Evolutionary conservation across 2,888 invertebrate species (phyloP).

Genomic region (Pheosia tremula): DNA sequence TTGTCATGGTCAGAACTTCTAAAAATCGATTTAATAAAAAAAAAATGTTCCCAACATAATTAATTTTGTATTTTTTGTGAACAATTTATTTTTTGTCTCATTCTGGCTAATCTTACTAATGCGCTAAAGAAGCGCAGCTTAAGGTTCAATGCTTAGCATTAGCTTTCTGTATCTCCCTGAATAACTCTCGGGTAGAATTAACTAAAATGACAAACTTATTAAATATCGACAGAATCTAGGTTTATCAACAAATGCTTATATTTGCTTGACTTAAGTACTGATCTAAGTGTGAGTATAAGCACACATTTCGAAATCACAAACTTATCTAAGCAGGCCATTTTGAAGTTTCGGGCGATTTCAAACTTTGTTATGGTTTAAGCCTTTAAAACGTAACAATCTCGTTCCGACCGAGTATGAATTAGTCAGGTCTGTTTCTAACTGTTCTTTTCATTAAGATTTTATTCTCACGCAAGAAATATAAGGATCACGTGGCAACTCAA

Average conservation of each 20-base stretch:
- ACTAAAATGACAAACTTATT: too few relatives aligned
- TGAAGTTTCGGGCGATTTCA: conserved; percentile 27
- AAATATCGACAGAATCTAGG: neutral
- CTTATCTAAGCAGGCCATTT: conserved; percentile 25
- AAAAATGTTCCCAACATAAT: too few relatives aligned
- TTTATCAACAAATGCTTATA: neutral
- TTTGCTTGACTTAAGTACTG: conserved; percentile 1
- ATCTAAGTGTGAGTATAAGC: conserved; percentile 23
- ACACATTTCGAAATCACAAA: conserved; percentile 16
- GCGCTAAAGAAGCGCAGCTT: too few relatives aligned
- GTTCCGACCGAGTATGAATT: neutral
- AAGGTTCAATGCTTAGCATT: too few relatives aligned
- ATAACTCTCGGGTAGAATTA: too few relatives aligned
- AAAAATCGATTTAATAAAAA: too few relatives aligned
- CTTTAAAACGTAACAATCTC: conserved; percentile 13
- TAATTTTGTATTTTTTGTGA: too few relatives aligned
- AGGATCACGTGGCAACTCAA: conserved; percentile 26
- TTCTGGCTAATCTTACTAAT: too few relatives aligned
- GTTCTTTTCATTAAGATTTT: neutral
- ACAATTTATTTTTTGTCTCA: too few relatives aligned
- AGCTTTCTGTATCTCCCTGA: too few relatives aligned
- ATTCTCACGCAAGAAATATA: neutral
- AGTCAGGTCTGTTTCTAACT: neutral
- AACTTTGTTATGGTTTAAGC: conserved; percentile 18
- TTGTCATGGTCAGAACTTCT: too few relatives aligned